Conservation (phyloP, 2,113 vertebrate species). For the Dermatemys mawii region DNA sequence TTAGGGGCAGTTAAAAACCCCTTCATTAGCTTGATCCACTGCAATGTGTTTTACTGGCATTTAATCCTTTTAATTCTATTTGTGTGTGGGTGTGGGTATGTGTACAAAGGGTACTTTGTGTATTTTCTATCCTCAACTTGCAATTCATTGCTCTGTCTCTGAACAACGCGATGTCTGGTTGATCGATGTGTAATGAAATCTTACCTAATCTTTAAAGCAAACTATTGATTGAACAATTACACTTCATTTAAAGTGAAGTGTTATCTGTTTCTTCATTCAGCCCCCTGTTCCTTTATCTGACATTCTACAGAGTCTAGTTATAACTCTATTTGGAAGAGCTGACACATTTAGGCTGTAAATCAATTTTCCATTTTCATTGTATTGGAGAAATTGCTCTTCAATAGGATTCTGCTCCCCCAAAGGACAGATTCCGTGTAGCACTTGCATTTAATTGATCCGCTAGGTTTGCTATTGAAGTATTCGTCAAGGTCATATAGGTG, state of each 20-base stretch:
- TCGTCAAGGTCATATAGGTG: constrained; percentile 5
- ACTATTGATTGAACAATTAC: constrained; percentile 62
- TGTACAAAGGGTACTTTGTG: rapidly evolving
- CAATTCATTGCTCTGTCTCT: neutral
- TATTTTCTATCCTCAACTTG: neutral
- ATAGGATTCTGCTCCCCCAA: constrained; percentile 4
- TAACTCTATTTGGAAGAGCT: constrained; percentile 42
- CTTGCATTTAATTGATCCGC: constrained; percentile 1
- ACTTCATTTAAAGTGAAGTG: constrained; percentile 27
- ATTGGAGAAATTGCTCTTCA: constrained; percentile 51
- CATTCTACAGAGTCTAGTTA: constrained; percentile 8
- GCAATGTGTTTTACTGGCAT: neutral
- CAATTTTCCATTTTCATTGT: constrained; percentile 62
- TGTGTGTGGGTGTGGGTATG: too few species aligned
- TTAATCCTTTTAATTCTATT: constrained; percentile 31
- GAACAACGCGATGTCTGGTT: constrained; percentile 2
- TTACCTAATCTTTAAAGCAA: constrained; percentile 60
- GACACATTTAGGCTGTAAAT: constrained; percentile 52
- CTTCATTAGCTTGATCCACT: neutral
- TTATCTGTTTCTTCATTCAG: constrained; percentile 22
- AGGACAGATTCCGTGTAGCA: constrained; percentile 3
- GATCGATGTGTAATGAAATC: constrained; percentile 39
- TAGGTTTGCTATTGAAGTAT: neutral
- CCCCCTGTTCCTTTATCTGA: constrained; percentile 33
- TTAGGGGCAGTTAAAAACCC: constrained; percentile 3